Base-by-base conservation (phyloP, 35 echinoderm and acorn worm genomes). In the Nesometra sesokonis region DNA sequence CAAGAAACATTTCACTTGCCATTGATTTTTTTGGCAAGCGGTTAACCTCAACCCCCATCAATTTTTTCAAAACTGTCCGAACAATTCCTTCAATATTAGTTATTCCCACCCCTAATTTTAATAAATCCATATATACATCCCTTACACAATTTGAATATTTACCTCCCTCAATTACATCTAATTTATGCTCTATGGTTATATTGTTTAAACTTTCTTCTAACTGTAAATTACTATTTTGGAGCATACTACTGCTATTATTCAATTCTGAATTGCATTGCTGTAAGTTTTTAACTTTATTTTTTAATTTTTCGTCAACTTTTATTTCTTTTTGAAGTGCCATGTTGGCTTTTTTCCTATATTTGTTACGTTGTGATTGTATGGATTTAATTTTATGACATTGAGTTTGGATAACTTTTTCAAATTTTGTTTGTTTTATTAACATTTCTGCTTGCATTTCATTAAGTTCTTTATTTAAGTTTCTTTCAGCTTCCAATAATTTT, bases 21-120 rank as follows among this genome's bases (percentile, higher is more conserved):
- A 77, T 76, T 23, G 21, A 38, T 34, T 82, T 77, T 29, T 87
- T 82, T 3, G 85, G 85, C 36, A 91, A 87, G 29, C 76, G 47
- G 30, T n/a, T 32, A 29, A 36, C 85, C 32, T 86, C 32, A 32
- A 77, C 39, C 38, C 57, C 46, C 15, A 83, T 35, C 32, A 39
- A 77, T 3, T 0, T 36, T n/a, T 43, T 77, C 1, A 91, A 13
- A 0, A 77, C 78, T 32, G 21, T 30, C 4, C 85, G 34, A 30
- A 87, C 85, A 67, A 36, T 87, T 78, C 13, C 34, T 35, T 87
- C 80, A 0, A 87, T 33, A 80, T 76, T 86, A n/a, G 0, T 31
- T 0, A 76, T 77, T 2, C 84, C 76, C 32, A 67, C 15, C 4
- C 52, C 52, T 67, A 67, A 27, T 67, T 67, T 35, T 17, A 37